Conservation (phyloP, 2,113 vertebrate species). For the Ceyx cyanopectus region DNA sequence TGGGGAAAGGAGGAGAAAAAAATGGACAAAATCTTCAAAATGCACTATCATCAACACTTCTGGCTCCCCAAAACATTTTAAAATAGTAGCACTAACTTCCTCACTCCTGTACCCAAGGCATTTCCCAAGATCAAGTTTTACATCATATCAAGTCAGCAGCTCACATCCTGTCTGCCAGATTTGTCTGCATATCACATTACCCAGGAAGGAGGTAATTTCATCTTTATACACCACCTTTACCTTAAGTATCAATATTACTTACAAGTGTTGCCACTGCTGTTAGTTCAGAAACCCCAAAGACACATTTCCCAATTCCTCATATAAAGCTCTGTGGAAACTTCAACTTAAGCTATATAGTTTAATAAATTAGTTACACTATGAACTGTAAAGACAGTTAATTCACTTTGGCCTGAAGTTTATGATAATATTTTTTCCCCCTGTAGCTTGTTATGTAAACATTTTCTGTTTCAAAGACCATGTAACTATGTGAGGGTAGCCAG, state of each 20-base stretch:
- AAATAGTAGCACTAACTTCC: slow-evolving; percentile 65
- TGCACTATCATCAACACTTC: not conserved
- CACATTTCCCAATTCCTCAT: not conserved
- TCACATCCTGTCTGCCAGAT: slow-evolving; percentile 44
- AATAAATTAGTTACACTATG: not conserved
- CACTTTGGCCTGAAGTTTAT: not conserved
- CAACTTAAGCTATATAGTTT: not conserved
- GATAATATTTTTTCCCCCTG: not conserved
- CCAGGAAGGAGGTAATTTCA: not conserved
- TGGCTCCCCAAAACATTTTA: slow-evolving; percentile 33
- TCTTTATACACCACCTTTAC: not conserved
- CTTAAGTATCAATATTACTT: not conserved
- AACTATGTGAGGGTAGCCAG: not conserved
- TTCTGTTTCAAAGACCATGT: not conserved
- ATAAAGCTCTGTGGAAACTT: not conserved
- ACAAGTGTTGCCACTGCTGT: not conserved
- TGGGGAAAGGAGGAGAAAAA: not conserved
- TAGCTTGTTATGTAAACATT: not conserved
- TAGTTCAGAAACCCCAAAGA: not conserved
- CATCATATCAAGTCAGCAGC: slow-evolving; percentile 13
- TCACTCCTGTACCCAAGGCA: slow-evolving; percentile 42
- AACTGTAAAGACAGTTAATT: not conserved
- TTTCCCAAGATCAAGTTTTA: slow-evolving; percentile 51
- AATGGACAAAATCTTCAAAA: slow-evolving; percentile 14
- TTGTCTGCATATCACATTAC: not conserved